Base-by-base conservation (phyloP, 2,888 invertebrate genomes). In the Apoda limacodes region DNA sequence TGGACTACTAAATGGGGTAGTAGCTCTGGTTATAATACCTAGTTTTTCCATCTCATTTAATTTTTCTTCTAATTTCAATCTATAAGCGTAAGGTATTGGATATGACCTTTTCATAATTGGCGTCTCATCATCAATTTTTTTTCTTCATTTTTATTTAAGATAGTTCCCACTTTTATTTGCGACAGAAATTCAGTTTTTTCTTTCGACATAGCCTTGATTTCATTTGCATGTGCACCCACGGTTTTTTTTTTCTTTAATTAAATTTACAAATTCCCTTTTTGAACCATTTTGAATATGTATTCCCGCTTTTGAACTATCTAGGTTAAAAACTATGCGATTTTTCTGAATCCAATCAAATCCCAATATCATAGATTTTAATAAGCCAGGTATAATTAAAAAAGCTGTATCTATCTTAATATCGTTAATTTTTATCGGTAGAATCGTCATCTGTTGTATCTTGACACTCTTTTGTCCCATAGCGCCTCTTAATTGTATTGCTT, bases 51-150 rank as follows among this genome's bases (percentile, higher is more conserved):
- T 34, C 21, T 48, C 44, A 1, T n/a, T 11, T 9, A 46, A 19
- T 24, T 45, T 45, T 10, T 20, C 12, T 10, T 41, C 40, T 1
- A 50, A 12, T 13, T 40, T 41, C 1, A 13, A n/a, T 4, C 47
- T 25, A 37, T 48, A 43, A 0, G 47, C 44, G 25, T 40, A 47
- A 0, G 47, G 46, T 6, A 50, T 12, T 2, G 45, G 47, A 22
- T 47, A 46, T 2, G 41, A 19, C 1, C 28, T 30, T 13, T 35
- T 45, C 3, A 45, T 21, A 19, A 46, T 13, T 0, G 48, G 48
- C 0, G 10, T 5, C 3, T 43, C 27, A 1, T 25, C 11, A 1
- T 10, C 10, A 42, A 46, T 42, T 15, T 37, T 30, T n/a, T n/a
- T n/a, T n/a, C n/a, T n/a, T n/a, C n/a, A n/a, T n/a, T n/a, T n/a